Evolutionary conservation across 2,797 vertebrate genomes (phyloP), one percentile per base, ranked within the genome.

Genomic region (Protonibea diacanthus): DNA sequence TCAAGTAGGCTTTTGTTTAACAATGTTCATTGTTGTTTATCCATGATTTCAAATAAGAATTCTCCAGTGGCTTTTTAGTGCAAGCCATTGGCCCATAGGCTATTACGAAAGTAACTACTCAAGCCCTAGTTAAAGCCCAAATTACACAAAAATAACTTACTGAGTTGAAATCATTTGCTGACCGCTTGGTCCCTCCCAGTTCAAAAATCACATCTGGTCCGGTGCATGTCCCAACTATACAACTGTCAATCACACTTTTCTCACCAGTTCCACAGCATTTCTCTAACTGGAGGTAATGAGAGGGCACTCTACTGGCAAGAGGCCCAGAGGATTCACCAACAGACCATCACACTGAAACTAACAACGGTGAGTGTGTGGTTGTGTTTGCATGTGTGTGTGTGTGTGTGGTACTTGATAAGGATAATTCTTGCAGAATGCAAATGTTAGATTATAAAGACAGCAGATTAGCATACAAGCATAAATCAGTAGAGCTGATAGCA

Each of bases 391-490:
- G 45, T 71, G 44, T 38, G 57, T 53, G 49, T 27, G 23, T 59
- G 13, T 75, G 68, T 71, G 64, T 52, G 42, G 47, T 49, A 5
- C 17, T 69, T 66, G 27, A 49, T 45, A 64, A 76, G 52, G 49
- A 42, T 44, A 33, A 58, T 65, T 64, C 76, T 60, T 71, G 47
- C 48, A 51, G 40, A 81, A 68, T 75, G 60, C 68, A 85, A 81
- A 81, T 89, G 58, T 53, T 59, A 23, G 12, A 76, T 15, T 65
- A 83, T 78, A 71, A 82, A 72, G 61, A 76, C 51, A 58, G 53
- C 40, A 70, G 40, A 88, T 89, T 82, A 86, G 63, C 81, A 85
- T 71, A 69, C 5, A 38, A 38, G 44, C 52, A 81, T 86, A 69
- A 76, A 73, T 74, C 67, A 75, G 38, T 27, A 6, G 3, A 11